A percentile compares a stretch with the other conserved stretches of the same genome.
Conservation (phyloP, 2,888 invertebrate genomes). For the Pheosia gnoma region DNA sequence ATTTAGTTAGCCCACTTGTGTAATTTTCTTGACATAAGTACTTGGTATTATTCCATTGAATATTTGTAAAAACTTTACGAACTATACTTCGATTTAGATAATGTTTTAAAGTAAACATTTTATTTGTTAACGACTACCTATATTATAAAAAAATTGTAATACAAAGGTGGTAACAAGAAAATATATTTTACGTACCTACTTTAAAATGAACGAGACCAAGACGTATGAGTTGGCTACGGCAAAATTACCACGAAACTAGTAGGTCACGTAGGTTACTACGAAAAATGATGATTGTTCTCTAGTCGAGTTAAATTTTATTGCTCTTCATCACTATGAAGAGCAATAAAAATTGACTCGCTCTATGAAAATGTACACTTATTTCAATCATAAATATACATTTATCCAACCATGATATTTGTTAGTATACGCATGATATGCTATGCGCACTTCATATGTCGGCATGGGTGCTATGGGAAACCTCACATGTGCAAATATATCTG, state of each 20-base stretch:
- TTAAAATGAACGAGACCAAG: neutral
- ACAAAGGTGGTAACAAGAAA: neutral
- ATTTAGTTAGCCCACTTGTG: slow-evolving; percentile 44
- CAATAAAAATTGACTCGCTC: too few relatives aligned
- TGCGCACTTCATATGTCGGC: too few relatives aligned
- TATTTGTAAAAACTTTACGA: slow-evolving; percentile 7
- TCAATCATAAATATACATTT: too few relatives aligned
- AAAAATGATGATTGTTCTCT: too few relatives aligned
- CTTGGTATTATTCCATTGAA: slow-evolving; percentile 7
- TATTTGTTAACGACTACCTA: neutral
- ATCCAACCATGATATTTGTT: too few relatives aligned
- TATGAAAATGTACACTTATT: too few relatives aligned
- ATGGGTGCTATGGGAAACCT: too few relatives aligned
- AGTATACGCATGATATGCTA: too few relatives aligned
- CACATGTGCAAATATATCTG: too few relatives aligned
- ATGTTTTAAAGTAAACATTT: slow-evolving; percentile 17
- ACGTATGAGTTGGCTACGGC: neutral
- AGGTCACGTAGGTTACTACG: neutral
- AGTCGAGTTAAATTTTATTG: too few relatives aligned
- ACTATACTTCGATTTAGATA: slow-evolving; percentile 10
- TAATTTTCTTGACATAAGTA: slow-evolving; percentile 41
- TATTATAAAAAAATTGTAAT: neutral
- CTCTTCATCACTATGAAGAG: too few relatives aligned
- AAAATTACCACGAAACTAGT: neutral
- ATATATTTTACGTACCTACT: neutral